Percentiles rank a stretch among this genome's conserved stretches.
These are phyloP conservation scores for Gordius sp. DNA, from an alignment of 2,888 invertebrate genomes.

Conservation along the genomic window DNA sequence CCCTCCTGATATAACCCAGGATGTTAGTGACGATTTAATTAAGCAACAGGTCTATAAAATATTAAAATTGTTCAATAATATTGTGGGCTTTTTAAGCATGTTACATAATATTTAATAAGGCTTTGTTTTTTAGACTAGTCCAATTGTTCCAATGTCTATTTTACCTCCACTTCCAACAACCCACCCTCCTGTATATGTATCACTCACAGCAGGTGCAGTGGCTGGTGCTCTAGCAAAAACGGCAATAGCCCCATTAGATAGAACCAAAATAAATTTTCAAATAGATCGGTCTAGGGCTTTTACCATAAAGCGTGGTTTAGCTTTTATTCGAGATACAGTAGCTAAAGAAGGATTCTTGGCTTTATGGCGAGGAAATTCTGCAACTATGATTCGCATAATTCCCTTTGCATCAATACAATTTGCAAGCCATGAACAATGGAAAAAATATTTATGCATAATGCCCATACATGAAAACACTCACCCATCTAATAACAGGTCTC, in stretches of 20 bases:
- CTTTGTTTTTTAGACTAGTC: too few relatives aligned
- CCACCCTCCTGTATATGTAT: too few relatives aligned
- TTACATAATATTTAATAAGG: too few relatives aligned
- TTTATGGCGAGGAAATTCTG: slow-evolving; percentile 88
- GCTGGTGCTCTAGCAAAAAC: slow-evolving; percentile 85
- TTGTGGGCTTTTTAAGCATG: too few relatives aligned
- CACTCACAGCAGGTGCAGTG: slow-evolving; percentile 60
- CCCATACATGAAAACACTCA: too few relatives aligned
- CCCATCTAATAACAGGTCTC: too few relatives aligned
- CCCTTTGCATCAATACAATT: slow-evolving; percentile 95
- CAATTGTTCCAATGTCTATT: too few relatives aligned
- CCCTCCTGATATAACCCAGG: too few relatives aligned
- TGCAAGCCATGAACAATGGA: slow-evolving; percentile 89
- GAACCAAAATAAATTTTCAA: slow-evolving; percentile 94
- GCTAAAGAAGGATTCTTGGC: slow-evolving; percentile 32
- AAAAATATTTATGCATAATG: slow-evolving; percentile 44
- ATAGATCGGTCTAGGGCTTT: slow-evolving; percentile 34
- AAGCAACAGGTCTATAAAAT: too few relatives aligned
- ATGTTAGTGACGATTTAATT: too few relatives aligned
- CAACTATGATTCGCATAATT: slow-evolving; percentile 80
- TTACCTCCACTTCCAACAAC: too few relatives aligned
- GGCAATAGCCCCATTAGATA: slow-evolving; percentile 74
- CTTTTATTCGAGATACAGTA: slow-evolving; percentile 8
- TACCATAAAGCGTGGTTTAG: not conserved
- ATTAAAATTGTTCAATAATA: too few relatives aligned